Evolutionary conservation across 1,140 invertebrate species (phyloP), one percentile per base, ranked within the genome.

Genomic region (Drosophila lacteicornis): DNA sequence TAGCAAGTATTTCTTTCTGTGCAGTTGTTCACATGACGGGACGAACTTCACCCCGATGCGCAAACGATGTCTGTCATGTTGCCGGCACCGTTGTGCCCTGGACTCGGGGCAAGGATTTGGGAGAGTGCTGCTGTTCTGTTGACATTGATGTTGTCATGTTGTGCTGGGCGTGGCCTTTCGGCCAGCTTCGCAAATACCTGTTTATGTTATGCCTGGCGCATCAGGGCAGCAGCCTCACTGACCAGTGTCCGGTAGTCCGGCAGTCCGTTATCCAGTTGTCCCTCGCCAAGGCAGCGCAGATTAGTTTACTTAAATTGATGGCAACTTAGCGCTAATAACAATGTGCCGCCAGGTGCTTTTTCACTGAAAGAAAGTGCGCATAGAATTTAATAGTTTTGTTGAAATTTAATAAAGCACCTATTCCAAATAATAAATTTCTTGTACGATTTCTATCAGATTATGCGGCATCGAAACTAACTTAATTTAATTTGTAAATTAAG

Each of bases 261-360:
- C 47, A 55, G 50, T 40, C 51, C n/a, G n/a, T n/a, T n/a, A n/a
- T n/a, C n/a, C 40, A 46, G 47, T 67, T 51, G 17, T 53, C 40
- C 61, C 12, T 17, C 33, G 17, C n/a, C 27, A 38, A 67, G 61
- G 49, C n/a, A 3, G 6, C 46, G 85, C 85, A 86, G 86, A 91
- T 91, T 91, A 91, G 86, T 91, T 91, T 86, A 79, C 82, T 80
- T 76, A 91, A 91, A 91, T 86, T 91, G 80, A 91, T 91, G 82
- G 83, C 80, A 91, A 91, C 87, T 91, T 87, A 79, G 80, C 69
- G 80, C 77, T 81, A 81, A 86, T 91, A 91, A 91, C 80, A 91
- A 62, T 56, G 78, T 38, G 19, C 58, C 53, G 45, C 66, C 49
- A 65, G 58, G 61, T 75, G 67, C 42, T 43, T 43, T 30, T n/a